Evolutionary conservation across 2,888 invertebrate species (phyloP), one percentile per base, ranked within the genome.

Genomic region (Antheraea yamamai): DNA sequence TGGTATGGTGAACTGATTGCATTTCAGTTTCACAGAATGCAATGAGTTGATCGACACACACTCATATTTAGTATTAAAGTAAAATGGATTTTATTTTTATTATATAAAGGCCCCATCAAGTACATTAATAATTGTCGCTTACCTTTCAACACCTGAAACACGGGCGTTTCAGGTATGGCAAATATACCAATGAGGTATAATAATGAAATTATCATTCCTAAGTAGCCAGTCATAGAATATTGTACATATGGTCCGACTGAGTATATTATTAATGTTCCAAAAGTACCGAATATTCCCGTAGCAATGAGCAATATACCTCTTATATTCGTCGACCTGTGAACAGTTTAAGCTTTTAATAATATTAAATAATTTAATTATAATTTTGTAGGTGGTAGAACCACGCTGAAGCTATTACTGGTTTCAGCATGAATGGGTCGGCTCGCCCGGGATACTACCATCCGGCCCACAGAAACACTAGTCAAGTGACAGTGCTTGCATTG

Each of bases 91-190:
- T 52, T 52, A n/a, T 4, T 52, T 52, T 14, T 18, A 52, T 52
- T 18, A 2, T 52, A 52, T 10, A 52, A 39, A 39, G 6, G 47
- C 2, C 47, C 47, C 47, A 1, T 20, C 6, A 55, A n/a, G n/a
- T 58, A 8, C 4, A 58, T n/a, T 58, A 58, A n/a, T 7, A 58
- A 1, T 58, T 58, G n/a, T 58, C 20, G 20, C 10, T 47, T 73
- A 89, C 89, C 87, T 84, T 85, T 86, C 79, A 89, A 85, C 47
- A 83, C 84, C 73, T 83, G 77, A 77, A 81, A 89, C 0, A 87
- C 83, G 0, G 89, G 89, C 18, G 88, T 87, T 75, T 89, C 89
- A 0, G 89, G 88, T 6, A 88, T 78, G 35, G 85, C 83, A 26
- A 80, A 79, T 6, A 87, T 71, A 2, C 81, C 79, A 0, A 81